Conservation (phyloP, 2,888 invertebrate species). For the Ophraella communa region DNA sequence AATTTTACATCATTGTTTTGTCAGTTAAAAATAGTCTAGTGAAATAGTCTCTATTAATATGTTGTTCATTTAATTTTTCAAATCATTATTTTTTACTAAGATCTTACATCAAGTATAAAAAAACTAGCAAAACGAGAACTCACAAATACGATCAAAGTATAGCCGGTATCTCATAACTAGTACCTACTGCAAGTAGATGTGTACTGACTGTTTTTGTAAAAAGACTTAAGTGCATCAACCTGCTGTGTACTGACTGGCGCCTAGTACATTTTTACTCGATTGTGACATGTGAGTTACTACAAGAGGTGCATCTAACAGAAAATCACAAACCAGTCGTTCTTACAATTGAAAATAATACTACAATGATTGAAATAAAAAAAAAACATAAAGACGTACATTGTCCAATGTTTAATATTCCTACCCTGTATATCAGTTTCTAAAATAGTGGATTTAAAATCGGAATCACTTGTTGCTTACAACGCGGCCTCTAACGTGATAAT, state of each 20-base stretch:
- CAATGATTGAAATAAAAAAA: not conserved
- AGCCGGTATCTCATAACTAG: not conserved
- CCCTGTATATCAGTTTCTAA: not conserved
- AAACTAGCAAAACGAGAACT: too few relatives aligned
- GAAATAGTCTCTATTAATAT: too few relatives aligned
- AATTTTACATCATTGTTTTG: too few relatives aligned
- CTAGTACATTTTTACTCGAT: conserved; percentile 2
- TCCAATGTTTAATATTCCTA: not conserved
- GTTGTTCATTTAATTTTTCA: too few relatives aligned
- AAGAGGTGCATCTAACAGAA: not conserved
- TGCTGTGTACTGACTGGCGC: conserved; percentile 22
- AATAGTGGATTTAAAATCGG: not conserved
- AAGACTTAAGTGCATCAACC: conserved; percentile 30
- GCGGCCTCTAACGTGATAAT: conserved; percentile 31
- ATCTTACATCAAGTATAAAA: too few relatives aligned
- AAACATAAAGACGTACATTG: too few relatives aligned
- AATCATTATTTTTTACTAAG: too few relatives aligned
- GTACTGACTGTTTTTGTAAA: not conserved
- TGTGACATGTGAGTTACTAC: not conserved
- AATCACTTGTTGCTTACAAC: conserved; percentile 37
- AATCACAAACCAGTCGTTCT: too few relatives aligned
- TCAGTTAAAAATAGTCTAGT: too few relatives aligned
- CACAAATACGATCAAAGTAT: not conserved
- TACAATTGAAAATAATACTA: too few relatives aligned
- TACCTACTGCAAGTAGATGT: not conserved